Conservation (phyloP, 2,888 invertebrate genomes). For the Coelinius sp. region DNA sequence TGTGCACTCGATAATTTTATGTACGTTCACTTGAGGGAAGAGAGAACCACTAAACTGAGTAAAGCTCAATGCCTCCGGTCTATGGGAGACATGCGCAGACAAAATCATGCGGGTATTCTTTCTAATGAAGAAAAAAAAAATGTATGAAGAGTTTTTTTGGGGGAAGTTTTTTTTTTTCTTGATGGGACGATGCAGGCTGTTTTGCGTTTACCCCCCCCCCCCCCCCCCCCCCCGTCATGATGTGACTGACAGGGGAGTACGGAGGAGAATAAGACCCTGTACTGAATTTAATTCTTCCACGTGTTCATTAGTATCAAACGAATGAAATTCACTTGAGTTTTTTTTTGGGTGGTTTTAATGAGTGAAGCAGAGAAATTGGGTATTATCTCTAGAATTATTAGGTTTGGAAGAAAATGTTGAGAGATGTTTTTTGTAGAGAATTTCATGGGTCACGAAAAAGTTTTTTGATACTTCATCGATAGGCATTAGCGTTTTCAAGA, state of each 20-base stretch:
- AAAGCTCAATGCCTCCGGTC: not conserved
- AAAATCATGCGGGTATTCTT: not conserved
- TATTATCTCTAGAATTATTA: too few relatives aligned
- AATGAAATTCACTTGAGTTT: not conserved
- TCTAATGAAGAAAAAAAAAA: not conserved
- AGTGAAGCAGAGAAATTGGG: too few relatives aligned
- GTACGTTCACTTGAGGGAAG: not conserved
- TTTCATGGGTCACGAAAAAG: too few relatives aligned
- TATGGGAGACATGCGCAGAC: not conserved
- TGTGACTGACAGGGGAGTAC: not conserved
- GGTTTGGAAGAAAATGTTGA: too few relatives aligned
- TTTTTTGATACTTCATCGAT: too few relatives aligned
- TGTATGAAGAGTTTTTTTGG: not conserved
- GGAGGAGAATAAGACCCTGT: not conserved
- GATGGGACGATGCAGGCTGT: too few relatives aligned
- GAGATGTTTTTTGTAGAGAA: too few relatives aligned
- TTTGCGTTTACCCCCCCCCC: too few relatives aligned
- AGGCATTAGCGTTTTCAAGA: too few relatives aligned
- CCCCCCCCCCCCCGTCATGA: too few relatives aligned
- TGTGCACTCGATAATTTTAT: too few relatives aligned
- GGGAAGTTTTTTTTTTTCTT: not conserved
- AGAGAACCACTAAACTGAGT: not conserved
- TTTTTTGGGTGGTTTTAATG: not conserved
- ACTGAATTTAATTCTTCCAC: not conserved
- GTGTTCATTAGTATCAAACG: not conserved